Evolutionary conservation across 2,113 vertebrate genomes (phyloP).

Genomic region (Hippolais icterina): DNA sequence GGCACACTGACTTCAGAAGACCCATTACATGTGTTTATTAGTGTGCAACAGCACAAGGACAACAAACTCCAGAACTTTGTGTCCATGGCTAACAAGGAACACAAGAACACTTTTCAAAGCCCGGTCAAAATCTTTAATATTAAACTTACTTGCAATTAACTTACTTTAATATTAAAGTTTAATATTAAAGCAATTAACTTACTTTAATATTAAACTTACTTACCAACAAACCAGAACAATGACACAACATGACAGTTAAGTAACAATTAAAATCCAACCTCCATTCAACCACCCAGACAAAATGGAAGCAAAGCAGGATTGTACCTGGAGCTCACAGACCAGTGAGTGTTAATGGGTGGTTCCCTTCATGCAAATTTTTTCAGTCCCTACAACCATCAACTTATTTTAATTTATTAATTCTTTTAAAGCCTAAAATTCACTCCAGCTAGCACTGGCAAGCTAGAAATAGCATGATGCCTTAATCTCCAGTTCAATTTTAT

Average conservation of each 20-base stretch:
- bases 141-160: neutral
- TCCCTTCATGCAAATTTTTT: neutral
- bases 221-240: neutral
- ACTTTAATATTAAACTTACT: neutral
- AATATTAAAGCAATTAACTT: no score
- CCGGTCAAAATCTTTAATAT: neutral
- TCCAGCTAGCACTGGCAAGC: neutral
- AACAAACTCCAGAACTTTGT: neutral
- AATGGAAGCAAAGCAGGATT: neutral
- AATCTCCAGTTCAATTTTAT: neutral
- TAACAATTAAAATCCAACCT: neutral
- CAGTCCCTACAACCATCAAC: neutral
- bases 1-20: neutral
- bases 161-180: no score
- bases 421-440: neutral
- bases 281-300: neutral
- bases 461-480: neutral
- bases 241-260: neutral
- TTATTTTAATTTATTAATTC: neutral
- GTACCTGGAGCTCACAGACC: neutral
- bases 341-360: neutral
- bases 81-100: neutral
- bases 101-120: neutral
- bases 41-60: neutral
- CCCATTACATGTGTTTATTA: neutral